A percentile compares a stretch with the other conserved stretches of the same genome.
These are phyloP conservation scores for Drosophila athabasca DNA, from an alignment of 1,140 invertebrate species.

Conservation along the genomic window DNA sequence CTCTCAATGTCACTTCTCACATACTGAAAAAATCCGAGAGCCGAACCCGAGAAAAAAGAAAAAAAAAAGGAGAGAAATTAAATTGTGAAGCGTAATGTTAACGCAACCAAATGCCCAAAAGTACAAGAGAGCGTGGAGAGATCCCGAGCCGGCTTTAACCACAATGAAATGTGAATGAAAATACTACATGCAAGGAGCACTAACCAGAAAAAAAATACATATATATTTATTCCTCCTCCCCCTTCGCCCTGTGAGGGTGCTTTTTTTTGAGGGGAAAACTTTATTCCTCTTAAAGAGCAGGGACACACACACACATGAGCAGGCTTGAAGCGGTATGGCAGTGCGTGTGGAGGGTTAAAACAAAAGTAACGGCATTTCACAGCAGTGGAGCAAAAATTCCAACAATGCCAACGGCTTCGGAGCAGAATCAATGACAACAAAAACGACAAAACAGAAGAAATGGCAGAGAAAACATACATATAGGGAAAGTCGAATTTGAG, in stretches of 20 bases:
- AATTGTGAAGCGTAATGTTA: constrained; percentile 65
- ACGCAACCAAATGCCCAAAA: constrained; percentile 66
- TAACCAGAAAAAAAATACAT: constrained; percentile 52
- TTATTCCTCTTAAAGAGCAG: constrained; percentile 35
- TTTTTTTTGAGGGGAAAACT: constrained; percentile 18
- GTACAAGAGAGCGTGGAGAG: constrained; percentile 34
- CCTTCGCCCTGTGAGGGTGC: too few species aligned
- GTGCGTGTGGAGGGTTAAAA: constrained; percentile 19
- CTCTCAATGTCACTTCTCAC: constrained; percentile 47
- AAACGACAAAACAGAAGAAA: constrained; percentile 11
- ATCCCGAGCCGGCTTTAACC: constrained; percentile 55
- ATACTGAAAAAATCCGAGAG: constrained; percentile 10
- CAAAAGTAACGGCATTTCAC: constrained; percentile 59
- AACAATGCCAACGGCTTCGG: constrained; percentile 54
- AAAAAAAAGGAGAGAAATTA: constrained; percentile 44
- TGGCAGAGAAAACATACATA: background rate
- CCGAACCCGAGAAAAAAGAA: too few species aligned
- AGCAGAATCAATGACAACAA: constrained; percentile 19
- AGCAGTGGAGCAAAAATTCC: constrained; percentile 52
- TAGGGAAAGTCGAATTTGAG: background rate
- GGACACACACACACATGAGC: constrained; percentile 24
- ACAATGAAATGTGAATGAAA: constrained; percentile 69
- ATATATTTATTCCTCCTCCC: constrained; percentile 21
- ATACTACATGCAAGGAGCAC: constrained; percentile 25
- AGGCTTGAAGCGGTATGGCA: background rate